These are phyloP conservation scores for Anthrax anthrax DNA, from an alignment of 2,888 invertebrate genomes.

Conservation along the genomic window DNA sequence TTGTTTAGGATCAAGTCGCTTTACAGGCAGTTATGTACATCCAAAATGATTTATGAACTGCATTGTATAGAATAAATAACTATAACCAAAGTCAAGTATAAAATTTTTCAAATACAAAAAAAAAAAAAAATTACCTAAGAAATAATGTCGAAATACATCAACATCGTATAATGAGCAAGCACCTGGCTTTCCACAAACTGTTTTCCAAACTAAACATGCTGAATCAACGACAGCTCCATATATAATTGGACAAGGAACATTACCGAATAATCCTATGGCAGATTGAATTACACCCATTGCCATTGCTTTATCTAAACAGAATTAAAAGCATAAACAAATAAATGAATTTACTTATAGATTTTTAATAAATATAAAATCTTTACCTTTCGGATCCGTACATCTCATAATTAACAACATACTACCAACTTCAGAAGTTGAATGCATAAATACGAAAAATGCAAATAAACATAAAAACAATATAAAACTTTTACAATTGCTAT, in stretches of 20 bases:
- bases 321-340: neutral
- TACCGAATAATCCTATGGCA: conserved; percentile 84
- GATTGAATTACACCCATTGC: conserved; percentile 87
- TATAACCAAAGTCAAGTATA: too few species aligned
- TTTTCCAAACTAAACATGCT: conserved; percentile 77
- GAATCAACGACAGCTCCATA: conserved; percentile 88
- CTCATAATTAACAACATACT: conserved; percentile 79
- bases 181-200: conserved; percentile 62
- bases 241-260: conserved; percentile 89
- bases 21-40: too few species aligned
- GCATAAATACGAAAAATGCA: conserved; percentile 78
- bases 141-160: conserved; percentile 67
- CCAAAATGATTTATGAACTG: too few species aligned
- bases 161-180: conserved; percentile 83
- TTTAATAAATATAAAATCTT: neutral
- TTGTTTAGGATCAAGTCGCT: too few species aligned
- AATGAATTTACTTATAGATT: too few species aligned
- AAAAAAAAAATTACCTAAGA: conserved; percentile 49
- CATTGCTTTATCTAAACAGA: conserved; percentile 68
- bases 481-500: conserved; percentile 63
- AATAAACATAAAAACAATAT: conserved; percentile 69
- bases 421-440: conserved; percentile 85
- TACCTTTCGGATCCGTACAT: conserved; percentile 71
- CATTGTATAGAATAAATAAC: too few species aligned
- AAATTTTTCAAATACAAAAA: neutral